These are phyloP conservation scores for Phataginus tricuspis DNA, from an alignment of 2,797 vertebrate species.

Conservation along the genomic window DNA sequence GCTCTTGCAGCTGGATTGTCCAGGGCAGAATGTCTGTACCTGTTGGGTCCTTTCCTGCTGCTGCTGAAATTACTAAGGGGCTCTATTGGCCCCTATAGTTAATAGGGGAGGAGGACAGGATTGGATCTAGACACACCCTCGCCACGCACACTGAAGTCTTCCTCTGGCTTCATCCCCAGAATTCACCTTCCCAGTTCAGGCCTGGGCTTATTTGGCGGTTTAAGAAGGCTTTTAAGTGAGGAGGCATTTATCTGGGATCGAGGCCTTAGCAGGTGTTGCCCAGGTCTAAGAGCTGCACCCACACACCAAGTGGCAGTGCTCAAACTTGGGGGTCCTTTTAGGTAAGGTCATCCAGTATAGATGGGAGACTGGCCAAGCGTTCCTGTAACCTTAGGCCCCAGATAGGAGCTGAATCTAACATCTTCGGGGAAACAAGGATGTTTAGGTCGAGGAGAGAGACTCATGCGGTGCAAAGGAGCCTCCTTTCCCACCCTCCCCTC, in stretches of 20 bases:
- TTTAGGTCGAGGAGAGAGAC: neutral
- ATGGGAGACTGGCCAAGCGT: neutral
- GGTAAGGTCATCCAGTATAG: neutral
- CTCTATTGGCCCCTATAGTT: no score
- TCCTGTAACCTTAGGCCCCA: neutral
- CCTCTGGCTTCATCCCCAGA: neutral
- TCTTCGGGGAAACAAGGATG: neutral
- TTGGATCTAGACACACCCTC: neutral
- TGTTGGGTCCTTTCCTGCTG: neutral
- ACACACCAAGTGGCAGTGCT: fast-evolving
- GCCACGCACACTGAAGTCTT: neutral
- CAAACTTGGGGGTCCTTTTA: neutral
- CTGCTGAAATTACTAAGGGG: neutral
- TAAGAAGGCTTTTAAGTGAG: neutral
- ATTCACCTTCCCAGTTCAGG: neutral
- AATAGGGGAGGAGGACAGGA: neutral
- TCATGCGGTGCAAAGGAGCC: neutral
- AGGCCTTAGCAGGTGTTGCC: neutral
- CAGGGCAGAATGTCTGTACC: neutral
- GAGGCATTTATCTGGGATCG: neutral
- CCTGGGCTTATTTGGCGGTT: neutral
- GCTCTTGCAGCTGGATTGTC: neutral
- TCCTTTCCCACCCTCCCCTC: neutral
- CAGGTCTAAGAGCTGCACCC: neutral
- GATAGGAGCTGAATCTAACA: neutral